These are phyloP conservation scores for Lophius piscatorius DNA, from an alignment of 2,113 vertebrate genomes.

Conservation along the genomic window DNA sequence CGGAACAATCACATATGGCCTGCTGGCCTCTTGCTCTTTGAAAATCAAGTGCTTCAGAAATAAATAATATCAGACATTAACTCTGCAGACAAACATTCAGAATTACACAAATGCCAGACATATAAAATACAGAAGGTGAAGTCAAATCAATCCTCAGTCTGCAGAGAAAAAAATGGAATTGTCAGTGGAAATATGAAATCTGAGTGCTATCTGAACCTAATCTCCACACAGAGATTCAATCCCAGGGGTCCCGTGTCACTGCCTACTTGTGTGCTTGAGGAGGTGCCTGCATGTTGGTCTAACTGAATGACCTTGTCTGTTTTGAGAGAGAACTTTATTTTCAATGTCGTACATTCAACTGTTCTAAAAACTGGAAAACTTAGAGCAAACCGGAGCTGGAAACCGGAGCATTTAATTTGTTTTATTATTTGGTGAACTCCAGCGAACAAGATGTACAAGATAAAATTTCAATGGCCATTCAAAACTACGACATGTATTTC, in stretches of 20 bases:
- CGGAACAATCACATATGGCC: constrained; percentile 3
- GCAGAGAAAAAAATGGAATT: constrained; percentile 58
- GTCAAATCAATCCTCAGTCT: constrained; percentile 50
- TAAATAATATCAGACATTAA: constrained; percentile 8
- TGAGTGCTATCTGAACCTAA: constrained; percentile 72
- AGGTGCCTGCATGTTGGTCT: constrained; percentile 16
- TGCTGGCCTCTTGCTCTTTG: constrained; percentile 9
- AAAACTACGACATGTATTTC: too few relatives aligned
- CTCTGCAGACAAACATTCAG: constrained; percentile 19
- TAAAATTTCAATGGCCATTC: too few relatives aligned
- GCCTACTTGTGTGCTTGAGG: constrained; percentile 38
- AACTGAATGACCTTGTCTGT: constrained; percentile 66
- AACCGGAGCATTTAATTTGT: too few relatives aligned
- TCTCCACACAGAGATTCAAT: constrained; percentile 66
- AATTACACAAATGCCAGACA: constrained; percentile 34
- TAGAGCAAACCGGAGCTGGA: too few relatives aligned
- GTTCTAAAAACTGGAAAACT: constrained; percentile 49
- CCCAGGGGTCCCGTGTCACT: constrained; percentile 61
- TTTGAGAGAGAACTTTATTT: constrained; percentile 61
- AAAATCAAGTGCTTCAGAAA: constrained; percentile 16
- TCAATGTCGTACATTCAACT: constrained; percentile 60
- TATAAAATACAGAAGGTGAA: constrained; percentile 40
- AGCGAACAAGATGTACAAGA: too few relatives aligned
- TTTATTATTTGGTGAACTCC: too few relatives aligned
- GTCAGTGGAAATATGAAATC: constrained; percentile 73